Evolutionary conservation across 2,113 vertebrate species (phyloP).

Genomic region (Glaucidium brasilianum): DNA sequence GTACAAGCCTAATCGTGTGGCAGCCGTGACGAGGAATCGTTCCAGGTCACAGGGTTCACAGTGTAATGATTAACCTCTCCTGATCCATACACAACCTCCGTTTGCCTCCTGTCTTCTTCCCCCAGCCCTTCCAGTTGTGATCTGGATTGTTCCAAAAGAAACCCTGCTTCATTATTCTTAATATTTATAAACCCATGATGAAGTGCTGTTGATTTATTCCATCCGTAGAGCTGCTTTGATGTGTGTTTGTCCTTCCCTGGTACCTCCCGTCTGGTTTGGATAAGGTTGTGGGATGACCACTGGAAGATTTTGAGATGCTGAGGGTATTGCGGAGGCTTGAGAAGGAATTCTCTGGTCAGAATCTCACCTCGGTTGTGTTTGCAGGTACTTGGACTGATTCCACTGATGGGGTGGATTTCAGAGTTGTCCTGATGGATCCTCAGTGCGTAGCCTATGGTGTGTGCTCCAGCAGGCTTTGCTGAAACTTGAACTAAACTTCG

Average conservation of each 20-base stretch:
- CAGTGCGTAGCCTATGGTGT: rapidly evolving
- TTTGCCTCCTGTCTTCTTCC: background rate
- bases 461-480: background rate
- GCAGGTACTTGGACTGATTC: background rate
- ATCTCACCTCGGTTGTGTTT: background rate
- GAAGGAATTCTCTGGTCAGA: background rate
- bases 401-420: background rate
- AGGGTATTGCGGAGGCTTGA: background rate
- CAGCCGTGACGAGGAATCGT: background rate
- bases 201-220: background rate
- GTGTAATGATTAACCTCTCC: rapidly evolving
- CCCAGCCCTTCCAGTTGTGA: background rate
- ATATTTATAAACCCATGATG: background rate
- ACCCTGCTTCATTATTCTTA: rapidly evolving
- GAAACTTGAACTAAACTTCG: background rate
- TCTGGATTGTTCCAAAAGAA: background rate
- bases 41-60: background rate
- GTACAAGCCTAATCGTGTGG: background rate
- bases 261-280: background rate
- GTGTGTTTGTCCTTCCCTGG: background rate
- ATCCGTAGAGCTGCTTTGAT: background rate
- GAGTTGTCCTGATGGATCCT: background rate
- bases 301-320: background rate
- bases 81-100: background rate
- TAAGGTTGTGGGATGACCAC: rapidly evolving